Evolutionary conservation across 2,888 invertebrate species (phyloP), one percentile per base, ranked within the genome.

Genomic region (Sthenelais limicola): DNA sequence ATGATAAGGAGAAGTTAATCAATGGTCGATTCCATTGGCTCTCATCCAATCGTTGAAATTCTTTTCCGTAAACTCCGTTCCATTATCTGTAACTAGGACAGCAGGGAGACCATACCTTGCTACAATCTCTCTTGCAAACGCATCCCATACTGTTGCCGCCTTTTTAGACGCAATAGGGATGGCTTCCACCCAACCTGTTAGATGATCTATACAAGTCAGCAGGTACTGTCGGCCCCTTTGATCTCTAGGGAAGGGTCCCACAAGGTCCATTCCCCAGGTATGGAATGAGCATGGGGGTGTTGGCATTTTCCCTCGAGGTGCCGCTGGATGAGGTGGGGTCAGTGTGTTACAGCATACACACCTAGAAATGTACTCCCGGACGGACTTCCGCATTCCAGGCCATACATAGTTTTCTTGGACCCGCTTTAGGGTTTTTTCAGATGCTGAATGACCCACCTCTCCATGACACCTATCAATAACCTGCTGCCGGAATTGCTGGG

Each of bases 331-430:
- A 15, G 4, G 3, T n/a, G 3, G 12, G 15, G 12, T 15, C n/a
- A 43, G 4, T 7, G 26, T 21, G 3, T 28, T 28, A 67, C 43
- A 67, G 24, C 4, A 3, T 3, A 3, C 9, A 21, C 67, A 67
- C 12, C 47, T 38, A 3, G 7, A 3, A 15, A 67, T 4, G 1
- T 9, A 18, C 26, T 24, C n/a, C 15, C 12, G 28, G 18, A 67
- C 47, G 4, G 24, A 21, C 47, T 15, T 24, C 26, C 47, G n/a
- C 67, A 67, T 67, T n/a, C 30, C 30, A 3, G 67, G 43, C 67
- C 67, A 67, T 38, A 35, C 35, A 24, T 67, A 67, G 3, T 3
- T 26, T 18, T 67, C 67, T 21, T 67, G 67, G 1, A 67, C 7
- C 3, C 47, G 43, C 28, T 12, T 12, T 18, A 67, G 43, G 9